Base-by-base conservation (phyloP, 2,113 vertebrate species). In the Indri indri region DNA sequence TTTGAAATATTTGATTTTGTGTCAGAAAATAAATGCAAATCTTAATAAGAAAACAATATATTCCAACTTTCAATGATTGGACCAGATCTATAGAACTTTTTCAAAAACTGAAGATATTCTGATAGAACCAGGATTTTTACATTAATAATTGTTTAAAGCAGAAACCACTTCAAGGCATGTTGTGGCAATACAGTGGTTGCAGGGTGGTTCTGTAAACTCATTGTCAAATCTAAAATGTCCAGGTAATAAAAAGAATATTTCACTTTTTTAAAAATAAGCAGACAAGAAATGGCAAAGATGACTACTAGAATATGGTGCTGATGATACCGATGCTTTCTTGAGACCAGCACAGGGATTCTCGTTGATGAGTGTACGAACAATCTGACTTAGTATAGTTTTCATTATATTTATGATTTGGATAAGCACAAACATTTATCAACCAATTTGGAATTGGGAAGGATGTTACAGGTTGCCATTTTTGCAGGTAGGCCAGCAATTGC, bases 321-420 rank as follows among this genome's bases (percentile, higher is more conserved):
- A 42, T 42, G 40, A 3, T 42, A 42, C 40, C 40, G 52, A 92
- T 98, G 86, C 32, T 0, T 88, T 50, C 61, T 47, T 45, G 59
- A 6, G 1, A 45, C 27, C 27, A 73, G 40, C 37, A 93, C 84
- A 13, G 97, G 79, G 5, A 10, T 83, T 93, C 97, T 97, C 68
- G 97, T 97, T 99, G 98, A 0, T 99, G 99, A 68, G 99, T 99
- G 97, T 99, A 99, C 6, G 99, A 99, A 96, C 99, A 99, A 92
- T 99, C 99, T 40, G 98, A 98, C 94, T 99, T 99, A 88, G 97
- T 98, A 81, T 99, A 99, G 81, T 99, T 99, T 0, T 98, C 98
- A 50, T 99, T 99, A 0, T 99, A 99, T 98, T 99, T 99, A 98
- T 99, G 99, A 95, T 99, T 99, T 10, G 99, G 99, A 95, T 99